Evolutionary conservation across 1,140 invertebrate genomes (phyloP), one percentile per base, ranked within the genome.

Genomic region (Doryteuthis pealeii): DNA sequence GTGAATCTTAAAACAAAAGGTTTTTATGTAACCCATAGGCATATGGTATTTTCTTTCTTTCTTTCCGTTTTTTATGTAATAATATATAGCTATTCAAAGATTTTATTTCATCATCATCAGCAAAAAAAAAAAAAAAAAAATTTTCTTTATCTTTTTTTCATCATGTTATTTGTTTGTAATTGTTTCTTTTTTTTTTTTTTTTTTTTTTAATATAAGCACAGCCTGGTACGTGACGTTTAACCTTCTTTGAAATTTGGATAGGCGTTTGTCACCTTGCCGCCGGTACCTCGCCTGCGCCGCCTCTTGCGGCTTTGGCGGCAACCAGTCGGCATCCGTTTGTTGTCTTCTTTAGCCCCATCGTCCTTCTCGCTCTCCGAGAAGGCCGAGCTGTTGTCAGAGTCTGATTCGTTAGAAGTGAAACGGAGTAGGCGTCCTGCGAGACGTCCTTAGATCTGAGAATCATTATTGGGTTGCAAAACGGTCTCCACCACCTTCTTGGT

Each of bases 281-380:
- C 54, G 5, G 22, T 22, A 18, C 6, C 26, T 22, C 22, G 10
- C 5, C 18, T 5, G 26, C 54, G 35, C 14, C 70, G 35, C n/a
- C 70, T 71, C 26, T 71, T 71, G 8, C 12, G 31, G n/a, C 45
- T 18, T 14, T 12, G 14, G n/a, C n/a, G n/a, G n/a, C n/a, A n/a
- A n/a, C n/a, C n/a, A n/a, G n/a, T n/a, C 22, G 35, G 35, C 33
- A 45, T 5, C 45, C 45, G 22, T 43, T 5, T 54, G 15, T 43
- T 5, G 35, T 71, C 70, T n/a, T 71, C 70, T 43, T 71, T 54
- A 33, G 35, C 70, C 22, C 45, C 70, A 14, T 71, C 70, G 1
- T 71, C 70, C 33, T 71, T 54, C 35, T 71, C 70, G n/a, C 45
- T 54, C 12, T 71, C 70, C 3, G 66, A 32, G 30, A 68, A 68